phyloP scores from a whole-genome alignment of 2,888 invertebrate species.

The Phrixothrix hirtus region DNA sequence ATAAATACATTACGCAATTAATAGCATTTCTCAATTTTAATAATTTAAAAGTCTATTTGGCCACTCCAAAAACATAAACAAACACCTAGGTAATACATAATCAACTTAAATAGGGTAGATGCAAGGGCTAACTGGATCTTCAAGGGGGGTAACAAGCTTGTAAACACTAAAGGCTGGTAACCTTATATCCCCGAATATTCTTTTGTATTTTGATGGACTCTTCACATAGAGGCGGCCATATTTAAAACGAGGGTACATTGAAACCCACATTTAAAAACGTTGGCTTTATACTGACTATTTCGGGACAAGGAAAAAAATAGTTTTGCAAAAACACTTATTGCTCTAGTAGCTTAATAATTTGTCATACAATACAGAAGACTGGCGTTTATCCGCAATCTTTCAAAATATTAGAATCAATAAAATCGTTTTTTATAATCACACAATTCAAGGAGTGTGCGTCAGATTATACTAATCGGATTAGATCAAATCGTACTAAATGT shows the following conservation, averaged over 20 bases:
- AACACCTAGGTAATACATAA: no score
- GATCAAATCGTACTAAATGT: conserved; percentile 13
- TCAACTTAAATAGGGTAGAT: no score
- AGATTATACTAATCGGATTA: conserved; percentile 22
- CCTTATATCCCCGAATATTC: neutral
- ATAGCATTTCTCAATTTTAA: no score
- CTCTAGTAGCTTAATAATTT: no score
- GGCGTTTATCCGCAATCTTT: conserved; percentile 5
- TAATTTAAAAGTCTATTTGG: no score
- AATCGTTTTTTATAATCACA: conserved; percentile 8
- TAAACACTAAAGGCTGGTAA: conserved; percentile 19
- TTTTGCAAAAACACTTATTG: no score
- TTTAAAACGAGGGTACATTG: neutral
- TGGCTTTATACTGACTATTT: no score
- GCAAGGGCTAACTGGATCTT: conserved; percentile 23
- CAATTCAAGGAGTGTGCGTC: conserved; percentile 26
- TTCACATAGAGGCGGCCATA: neutral
- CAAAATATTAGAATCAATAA: conserved; percentile 16
- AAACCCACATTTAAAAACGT: no score
- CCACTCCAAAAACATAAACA: no score
- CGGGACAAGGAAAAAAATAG: no score
- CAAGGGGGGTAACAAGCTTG: conserved; percentile 29
- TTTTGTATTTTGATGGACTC: neutral
- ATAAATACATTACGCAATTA: no score
- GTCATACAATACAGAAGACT: conserved; percentile 5